These are phyloP conservation scores for Ceratothoa steindachneri DNA, from an alignment of 2,888 invertebrate species.

Conservation along the genomic window DNA sequence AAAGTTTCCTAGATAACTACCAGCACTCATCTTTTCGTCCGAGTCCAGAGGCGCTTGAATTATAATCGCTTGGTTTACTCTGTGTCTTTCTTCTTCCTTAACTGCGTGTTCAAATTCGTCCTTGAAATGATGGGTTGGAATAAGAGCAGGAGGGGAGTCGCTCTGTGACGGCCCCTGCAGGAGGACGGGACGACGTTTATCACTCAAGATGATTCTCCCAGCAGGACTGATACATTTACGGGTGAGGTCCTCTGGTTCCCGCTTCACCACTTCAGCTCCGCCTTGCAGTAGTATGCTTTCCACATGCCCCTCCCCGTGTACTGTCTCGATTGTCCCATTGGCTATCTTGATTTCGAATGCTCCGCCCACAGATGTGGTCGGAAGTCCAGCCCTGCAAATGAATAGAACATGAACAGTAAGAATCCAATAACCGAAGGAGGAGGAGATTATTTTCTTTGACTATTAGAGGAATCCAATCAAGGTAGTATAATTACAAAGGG, in stretches of 20 bases:
- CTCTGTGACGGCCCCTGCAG: conserved; percentile 30
- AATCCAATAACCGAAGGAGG: neutral
- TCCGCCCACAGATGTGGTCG: conserved; percentile 35
- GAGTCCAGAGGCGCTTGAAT: conserved; percentile 41
- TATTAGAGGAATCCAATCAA: conserved; percentile 5
- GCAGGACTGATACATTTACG: conserved; percentile 46
- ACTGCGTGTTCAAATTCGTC: conserved; percentile 40
- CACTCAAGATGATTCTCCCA: conserved; percentile 39
- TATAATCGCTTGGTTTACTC: conserved; percentile 39
- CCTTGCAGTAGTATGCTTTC: conserved; percentile 41
- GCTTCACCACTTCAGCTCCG: conserved; percentile 44
- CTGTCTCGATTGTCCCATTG: conserved; percentile 43
- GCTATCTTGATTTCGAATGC: conserved; percentile 42
- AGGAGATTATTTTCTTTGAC: neutral
- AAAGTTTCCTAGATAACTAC: conserved; percentile 39
- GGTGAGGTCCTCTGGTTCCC: conserved; percentile 47
- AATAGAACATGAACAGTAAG: conserved; percentile 26
- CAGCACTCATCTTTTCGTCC: conserved; percentile 44
- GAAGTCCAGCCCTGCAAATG: conserved; percentile 45
- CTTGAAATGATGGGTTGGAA: conserved; percentile 36
- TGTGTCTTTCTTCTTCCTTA: conserved; percentile 44
- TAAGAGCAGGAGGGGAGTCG: conserved; percentile 40
- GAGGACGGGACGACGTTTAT: conserved; percentile 41
- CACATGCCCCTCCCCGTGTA: conserved; percentile 43
- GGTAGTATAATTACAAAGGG: neutral